Percentiles rank a stretch among this genome's conserved stretches.
These are phyloP conservation scores for Drepana arcuata DNA, from an alignment of 1,140 invertebrate species.

Conservation along the genomic window DNA sequence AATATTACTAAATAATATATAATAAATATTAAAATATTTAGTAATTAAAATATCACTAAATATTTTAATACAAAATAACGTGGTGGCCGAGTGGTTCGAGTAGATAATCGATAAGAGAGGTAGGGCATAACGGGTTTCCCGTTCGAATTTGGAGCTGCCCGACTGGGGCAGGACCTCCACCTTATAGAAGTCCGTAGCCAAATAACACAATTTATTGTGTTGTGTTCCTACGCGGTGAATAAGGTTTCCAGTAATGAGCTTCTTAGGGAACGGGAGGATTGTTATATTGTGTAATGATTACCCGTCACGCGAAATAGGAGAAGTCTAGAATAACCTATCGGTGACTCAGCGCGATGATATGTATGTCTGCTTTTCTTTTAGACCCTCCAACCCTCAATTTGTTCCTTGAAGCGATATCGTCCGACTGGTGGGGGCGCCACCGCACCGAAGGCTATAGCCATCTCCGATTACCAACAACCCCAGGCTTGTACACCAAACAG, in stretches of 20 bases:
- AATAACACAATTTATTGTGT: neutral
- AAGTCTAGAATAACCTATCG: neutral
- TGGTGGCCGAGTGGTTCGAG: neutral
- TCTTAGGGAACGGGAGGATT: too few species aligned
- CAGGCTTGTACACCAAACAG: constrained; percentile 23
- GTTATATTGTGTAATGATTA: neutral
- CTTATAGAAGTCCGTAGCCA: neutral
- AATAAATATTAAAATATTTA: too few species aligned
- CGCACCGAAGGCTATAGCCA: constrained; percentile 59
- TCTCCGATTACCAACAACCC: constrained; percentile 26
- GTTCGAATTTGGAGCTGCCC: too few species aligned
- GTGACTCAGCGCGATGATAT: neutral
- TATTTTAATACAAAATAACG: neutral
- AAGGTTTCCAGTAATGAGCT: neutral
- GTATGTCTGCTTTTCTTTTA: constrained; percentile 14
- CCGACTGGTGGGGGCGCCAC: constrained; percentile 53
- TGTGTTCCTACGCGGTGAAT: neutral
- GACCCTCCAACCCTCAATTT: constrained; percentile 32
- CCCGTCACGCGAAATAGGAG: neutral
- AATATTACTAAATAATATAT: neutral
- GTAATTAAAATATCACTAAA: too few species aligned
- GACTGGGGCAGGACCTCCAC: too few species aligned
- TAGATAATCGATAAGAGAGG: neutral
- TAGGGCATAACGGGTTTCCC: too few species aligned
- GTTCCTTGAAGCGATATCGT: constrained; percentile 58